Conservation (phyloP, 2,888 invertebrate genomes). For the Arctia plantaginis region DNA sequence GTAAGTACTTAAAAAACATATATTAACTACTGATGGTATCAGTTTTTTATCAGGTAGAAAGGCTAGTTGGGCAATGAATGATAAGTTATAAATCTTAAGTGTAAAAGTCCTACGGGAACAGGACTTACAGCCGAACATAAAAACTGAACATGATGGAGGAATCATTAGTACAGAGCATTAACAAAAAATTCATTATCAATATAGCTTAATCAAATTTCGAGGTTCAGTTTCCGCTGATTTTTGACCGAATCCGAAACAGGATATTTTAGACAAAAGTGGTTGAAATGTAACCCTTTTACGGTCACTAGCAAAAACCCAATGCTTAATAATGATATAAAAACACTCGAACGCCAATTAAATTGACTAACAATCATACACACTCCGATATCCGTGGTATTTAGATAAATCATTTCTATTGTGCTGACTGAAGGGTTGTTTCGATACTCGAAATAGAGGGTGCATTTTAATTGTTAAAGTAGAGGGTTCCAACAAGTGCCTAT, state of each 20-base stretch:
- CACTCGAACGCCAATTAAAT: background rate
- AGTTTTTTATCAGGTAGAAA: too few species aligned
- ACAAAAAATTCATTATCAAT: background rate
- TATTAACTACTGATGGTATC: too few species aligned
- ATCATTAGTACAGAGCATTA: too few species aligned
- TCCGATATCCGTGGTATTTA: background rate
- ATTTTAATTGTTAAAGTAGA: background rate
- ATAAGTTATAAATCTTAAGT: too few species aligned
- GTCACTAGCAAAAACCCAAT: background rate
- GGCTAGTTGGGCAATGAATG: too few species aligned
- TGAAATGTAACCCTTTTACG: background rate
- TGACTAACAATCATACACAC: background rate
- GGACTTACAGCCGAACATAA: too few species aligned
- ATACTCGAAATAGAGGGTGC: slow-evolving; percentile 13
- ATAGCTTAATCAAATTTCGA: background rate
- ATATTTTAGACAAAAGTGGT: background rate
- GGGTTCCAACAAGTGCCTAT: background rate
- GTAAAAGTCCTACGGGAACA: too few species aligned
- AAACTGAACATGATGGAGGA: too few species aligned
- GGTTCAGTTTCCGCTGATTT: too few species aligned
- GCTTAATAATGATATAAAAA: background rate
- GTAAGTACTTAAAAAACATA: background rate
- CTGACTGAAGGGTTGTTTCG: background rate
- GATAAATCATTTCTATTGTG: background rate
- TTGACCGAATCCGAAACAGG: background rate